phyloP scores from a whole-genome alignment of 1,140 invertebrate species.

The Solenopsis fugax region DNA sequence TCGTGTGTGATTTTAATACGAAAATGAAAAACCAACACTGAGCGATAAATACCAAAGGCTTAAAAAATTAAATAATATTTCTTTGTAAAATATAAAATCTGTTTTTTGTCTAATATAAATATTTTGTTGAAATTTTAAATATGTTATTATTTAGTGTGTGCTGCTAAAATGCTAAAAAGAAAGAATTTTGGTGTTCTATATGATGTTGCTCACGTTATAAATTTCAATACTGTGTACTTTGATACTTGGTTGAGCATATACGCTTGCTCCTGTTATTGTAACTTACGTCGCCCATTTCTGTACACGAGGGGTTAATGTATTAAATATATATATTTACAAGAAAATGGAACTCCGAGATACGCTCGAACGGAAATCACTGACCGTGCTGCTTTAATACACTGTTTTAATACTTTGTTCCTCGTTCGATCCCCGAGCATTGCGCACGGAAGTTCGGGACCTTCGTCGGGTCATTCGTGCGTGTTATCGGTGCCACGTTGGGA shows the following conservation, averaged over 20 bases:
- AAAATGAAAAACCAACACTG: neutral
- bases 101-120: neutral
- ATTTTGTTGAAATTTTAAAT: neutral
- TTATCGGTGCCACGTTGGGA: conserved; percentile 43
- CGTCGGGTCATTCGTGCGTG: conserved; percentile 54
- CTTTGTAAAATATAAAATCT: neutral
- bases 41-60: neutral
- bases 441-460: conserved; percentile 32
- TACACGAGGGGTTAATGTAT: neutral
- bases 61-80: conserved; percentile 1
- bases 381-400: conserved; percentile 41
- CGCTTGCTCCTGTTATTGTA: neutral
- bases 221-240: neutral
- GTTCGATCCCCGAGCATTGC: neutral
- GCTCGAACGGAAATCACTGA: conserved; percentile 47
- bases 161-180: neutral
- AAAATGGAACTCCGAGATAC: conserved; percentile 30
- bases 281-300: conserved; percentile 5
- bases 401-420: neutral
- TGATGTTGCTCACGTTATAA: neutral
- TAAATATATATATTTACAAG: conserved; percentile 22
- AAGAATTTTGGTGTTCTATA: neutral
- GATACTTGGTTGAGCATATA: neutral
- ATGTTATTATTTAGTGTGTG: neutral
- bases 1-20: neutral